Base-by-base conservation (phyloP, 2,113 vertebrate species). In the Pavo muticus region DNA sequence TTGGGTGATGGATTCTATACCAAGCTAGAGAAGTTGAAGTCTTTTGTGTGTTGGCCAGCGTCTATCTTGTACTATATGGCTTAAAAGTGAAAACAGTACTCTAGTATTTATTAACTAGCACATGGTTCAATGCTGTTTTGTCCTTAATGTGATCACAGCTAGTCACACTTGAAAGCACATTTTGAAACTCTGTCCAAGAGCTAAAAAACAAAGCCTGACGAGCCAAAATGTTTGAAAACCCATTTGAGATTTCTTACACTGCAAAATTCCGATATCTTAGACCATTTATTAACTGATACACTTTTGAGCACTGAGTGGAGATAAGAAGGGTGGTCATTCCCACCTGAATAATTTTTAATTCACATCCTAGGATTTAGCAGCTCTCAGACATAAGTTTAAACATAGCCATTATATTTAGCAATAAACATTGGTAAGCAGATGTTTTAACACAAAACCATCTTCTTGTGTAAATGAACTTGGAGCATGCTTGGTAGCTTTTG, bases 141-240 rank as follows among this genome's bases (percentile, higher is more conserved):
- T 45, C 81, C 45, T 56, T 48, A 40, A 25, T 47, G 19, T 64
- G 75, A 61, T 91, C 68, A 74, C 50, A 84, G 57, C 59, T 84
- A 80, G 48, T 84, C 63, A 70, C 29, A 45, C 48, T 24, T 92
- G 35, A 67, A 94, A 90, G 42, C 25, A 54, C 40, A 7, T 70
- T 84, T 94, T 67, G 63, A 82, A 87, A 73, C 45, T 7, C 25
- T 76, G 32, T 76, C 81, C 59, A 72, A 72, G 68, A 83, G 50
- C 40, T 90, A 73, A 35, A 89, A 78, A 83, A 70, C 67, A 29
- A 91, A 48, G 45, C 54, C 60, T 83, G 45, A 73, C n/a, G 84
- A 68, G 64, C 45, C 59, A 79, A 64, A 35, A 18, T 75, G 9
- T 90, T 92, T 87, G 85, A 83, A 94, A 92, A 76, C 21, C 39